A percentile compares a stretch with the other conserved stretches of the same genome.
These are phyloP conservation scores for Callorhinus ursinus DNA, from an alignment of 2,113 vertebrate species.

Conservation along the genomic window DNA sequence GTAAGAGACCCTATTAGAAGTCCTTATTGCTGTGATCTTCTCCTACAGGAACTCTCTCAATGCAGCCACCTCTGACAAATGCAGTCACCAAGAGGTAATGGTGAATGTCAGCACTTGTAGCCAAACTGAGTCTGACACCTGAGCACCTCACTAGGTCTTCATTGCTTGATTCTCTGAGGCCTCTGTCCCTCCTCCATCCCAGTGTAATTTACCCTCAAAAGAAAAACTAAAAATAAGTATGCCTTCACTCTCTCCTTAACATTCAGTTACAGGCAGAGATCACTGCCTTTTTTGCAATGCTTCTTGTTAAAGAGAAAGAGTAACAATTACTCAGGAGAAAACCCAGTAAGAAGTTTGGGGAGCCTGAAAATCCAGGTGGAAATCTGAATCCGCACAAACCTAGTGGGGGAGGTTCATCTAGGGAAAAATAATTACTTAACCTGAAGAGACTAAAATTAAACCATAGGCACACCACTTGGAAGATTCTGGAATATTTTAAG, in stretches of 20 bases:
- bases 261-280: background rate
- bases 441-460: conserved; percentile 39
- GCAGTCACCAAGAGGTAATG: background rate
- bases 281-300: background rate
- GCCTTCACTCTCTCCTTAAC: background rate
- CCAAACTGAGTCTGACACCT: background rate
- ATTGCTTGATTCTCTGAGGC: background rate
- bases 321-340: background rate
- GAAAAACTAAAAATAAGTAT: background rate
- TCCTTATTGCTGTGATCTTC: background rate
- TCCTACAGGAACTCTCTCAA: background rate
- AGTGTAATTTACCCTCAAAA: background rate
- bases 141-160: background rate
- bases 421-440: background rate
- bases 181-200: background rate
- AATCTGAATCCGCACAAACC: background rate
- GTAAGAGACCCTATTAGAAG: background rate
- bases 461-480: background rate
- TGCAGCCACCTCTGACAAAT: background rate
- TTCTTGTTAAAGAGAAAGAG: background rate
- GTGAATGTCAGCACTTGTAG: background rate
- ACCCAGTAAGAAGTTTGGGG: background rate
- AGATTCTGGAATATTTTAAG: conserved; percentile 39
- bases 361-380: background rate
- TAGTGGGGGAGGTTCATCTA: background rate